Evolutionary conservation across 2,888 invertebrate species (phyloP).

Genomic region (Noctua janthina): DNA sequence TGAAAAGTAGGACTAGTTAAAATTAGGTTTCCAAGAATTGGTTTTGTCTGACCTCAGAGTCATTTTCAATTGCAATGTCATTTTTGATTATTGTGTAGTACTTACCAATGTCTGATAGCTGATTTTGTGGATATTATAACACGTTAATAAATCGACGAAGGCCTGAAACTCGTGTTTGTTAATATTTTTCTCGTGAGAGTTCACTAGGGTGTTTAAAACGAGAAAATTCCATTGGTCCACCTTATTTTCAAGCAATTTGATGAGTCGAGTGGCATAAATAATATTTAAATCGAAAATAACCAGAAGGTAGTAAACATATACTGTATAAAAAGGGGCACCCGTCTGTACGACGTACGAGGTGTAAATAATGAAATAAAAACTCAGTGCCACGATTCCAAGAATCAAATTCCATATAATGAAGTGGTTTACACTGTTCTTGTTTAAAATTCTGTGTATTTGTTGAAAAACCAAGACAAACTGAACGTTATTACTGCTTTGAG

Average conservation of each 20-base stretch:
- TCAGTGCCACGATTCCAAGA: background rate
- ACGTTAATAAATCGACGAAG: background rate
- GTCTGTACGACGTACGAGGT: background rate
- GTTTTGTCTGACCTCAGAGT: background rate
- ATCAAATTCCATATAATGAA: background rate
- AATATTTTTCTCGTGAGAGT: background rate
- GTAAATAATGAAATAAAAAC: background rate
- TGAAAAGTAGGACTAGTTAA: background rate
- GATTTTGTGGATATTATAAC: background rate
- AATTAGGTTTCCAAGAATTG: background rate
- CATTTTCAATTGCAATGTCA: background rate
- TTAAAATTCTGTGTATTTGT: background rate
- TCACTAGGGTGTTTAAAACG: background rate
- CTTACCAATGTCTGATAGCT: background rate
- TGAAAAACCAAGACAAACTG: background rate
- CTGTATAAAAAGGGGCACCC: background rate
- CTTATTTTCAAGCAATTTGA: background rate
- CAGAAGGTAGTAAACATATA: background rate
- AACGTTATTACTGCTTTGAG: background rate
- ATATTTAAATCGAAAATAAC: background rate
- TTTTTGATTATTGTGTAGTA: background rate
- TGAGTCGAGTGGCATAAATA: background rate
- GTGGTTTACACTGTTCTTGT: background rate
- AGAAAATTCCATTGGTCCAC: background rate
- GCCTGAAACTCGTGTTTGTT: background rate